Conservation (phyloP, 2,888 invertebrate species). For the Parnassius glacialis region DNA sequence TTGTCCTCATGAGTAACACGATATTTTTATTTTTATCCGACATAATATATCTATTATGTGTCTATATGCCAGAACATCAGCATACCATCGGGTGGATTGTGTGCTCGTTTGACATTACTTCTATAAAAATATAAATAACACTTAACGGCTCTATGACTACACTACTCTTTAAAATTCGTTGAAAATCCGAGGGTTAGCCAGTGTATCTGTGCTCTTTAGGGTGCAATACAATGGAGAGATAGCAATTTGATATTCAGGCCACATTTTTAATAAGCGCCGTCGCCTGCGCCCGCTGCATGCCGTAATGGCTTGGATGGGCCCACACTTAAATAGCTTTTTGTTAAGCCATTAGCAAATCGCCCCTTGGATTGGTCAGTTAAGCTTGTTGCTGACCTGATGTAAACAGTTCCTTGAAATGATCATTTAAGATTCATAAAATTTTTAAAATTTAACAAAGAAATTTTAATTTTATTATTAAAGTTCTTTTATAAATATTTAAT, state of each 20-base stretch:
- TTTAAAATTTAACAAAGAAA: too few species aligned
- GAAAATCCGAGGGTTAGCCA: slow-evolving; percentile 50
- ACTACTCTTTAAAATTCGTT: slow-evolving; percentile 44
- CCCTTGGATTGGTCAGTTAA: slow-evolving; percentile 46
- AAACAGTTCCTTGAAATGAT: too few species aligned
- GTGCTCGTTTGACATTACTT: too few species aligned
- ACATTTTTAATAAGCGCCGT: slow-evolving; percentile 79
- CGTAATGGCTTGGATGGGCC: slow-evolving; percentile 62
- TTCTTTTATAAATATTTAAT: too few species aligned
- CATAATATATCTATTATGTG: too few species aligned
- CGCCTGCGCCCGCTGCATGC: slow-evolving; percentile 36
- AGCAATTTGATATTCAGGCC: slow-evolving; percentile 82
- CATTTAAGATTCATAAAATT: too few species aligned
- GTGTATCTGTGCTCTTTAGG: slow-evolving; percentile 46
- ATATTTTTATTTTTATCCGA: too few species aligned
- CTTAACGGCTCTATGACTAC: slow-evolving; percentile 28
- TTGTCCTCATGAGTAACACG: too few species aligned
- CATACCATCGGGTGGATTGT: too few species aligned
- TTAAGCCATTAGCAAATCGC: slow-evolving; percentile 57
- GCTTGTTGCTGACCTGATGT: slow-evolving; percentile 30
- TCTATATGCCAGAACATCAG: too few species aligned
- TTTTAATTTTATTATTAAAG: too few species aligned
- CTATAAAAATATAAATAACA: too few species aligned
- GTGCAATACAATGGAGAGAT: slow-evolving; percentile 70
- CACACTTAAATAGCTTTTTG: slow-evolving; percentile 70